Evolutionary conservation across 2,888 invertebrate species (phyloP), one percentile per base, ranked within the genome.

Genomic region (Drosophila picticornis): DNA sequence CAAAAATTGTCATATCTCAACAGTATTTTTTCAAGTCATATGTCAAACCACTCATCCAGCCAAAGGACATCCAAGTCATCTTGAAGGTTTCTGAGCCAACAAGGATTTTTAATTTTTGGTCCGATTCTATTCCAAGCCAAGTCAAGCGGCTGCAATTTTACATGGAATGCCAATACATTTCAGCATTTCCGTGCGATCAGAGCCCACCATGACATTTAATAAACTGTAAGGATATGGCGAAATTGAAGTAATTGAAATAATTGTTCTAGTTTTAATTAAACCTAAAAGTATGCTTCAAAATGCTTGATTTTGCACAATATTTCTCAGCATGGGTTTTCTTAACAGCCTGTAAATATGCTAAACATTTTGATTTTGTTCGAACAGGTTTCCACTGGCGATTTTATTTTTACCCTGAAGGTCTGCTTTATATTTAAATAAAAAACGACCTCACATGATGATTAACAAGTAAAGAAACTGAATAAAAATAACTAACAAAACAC

Each of bases 261-360:
- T 9, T 48, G 2, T 25, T 0, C 16, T 3, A 10, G 4, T 16
- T 27, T 50, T 5, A 4, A 5, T 0, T 1, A 10, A 0, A 2
- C 53, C 19, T 3, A 55, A 22, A 36, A 55, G 19, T 27, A 55
- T 27, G 11, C 55, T 13, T 11, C 0, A 10, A 34, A 13, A 3
- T 34, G 0, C 2, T 53, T 1, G 1, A 4, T 5, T 13, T 13
- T 9, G 32, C 32, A 22, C 22, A 46, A 22, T 1, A 9, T 1
- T 4, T 31, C 4, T 4, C 22, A 2, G 0, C 13, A 4, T 16
- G 1, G 1, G 0, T 10, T 10, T 53, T 10, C 6, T 53, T 16
- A 22, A 6, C 16, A 11, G 2, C 57, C 31, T 10, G 4, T 10
- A 43, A 19, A 6, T 53, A 36, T 36, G 53, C 10, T 11, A 16